phyloP scores from a whole-genome alignment of 2,797 vertebrate genomes.

The Hoplostethus atlanticus region DNA sequence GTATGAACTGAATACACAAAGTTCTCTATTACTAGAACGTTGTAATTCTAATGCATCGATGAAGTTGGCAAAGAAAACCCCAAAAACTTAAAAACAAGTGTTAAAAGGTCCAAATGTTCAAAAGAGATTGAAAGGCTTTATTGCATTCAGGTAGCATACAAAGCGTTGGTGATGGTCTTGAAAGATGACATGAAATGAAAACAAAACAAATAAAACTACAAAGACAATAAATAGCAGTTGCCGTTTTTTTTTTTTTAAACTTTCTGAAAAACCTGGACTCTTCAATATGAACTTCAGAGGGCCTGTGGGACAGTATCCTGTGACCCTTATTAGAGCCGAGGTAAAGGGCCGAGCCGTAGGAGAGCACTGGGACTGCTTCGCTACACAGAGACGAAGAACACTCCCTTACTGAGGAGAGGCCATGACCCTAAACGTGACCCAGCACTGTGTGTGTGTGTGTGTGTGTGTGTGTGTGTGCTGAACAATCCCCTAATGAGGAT shows the following conservation, averaged over 20 bases:
- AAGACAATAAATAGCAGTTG: conserved; percentile 75
- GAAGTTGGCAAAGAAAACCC: background rate
- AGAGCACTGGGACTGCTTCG: conserved; percentile 1
- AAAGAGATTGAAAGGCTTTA: conserved; percentile 71
- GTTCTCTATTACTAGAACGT: background rate
- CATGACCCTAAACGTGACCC: conserved; percentile 41
- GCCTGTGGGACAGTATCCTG: conserved; percentile 28
- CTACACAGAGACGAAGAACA: conserved; percentile 12
- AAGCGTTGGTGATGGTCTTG: conserved; percentile 61
- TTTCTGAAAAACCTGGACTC: conserved; percentile 40
- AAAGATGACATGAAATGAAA: conserved; percentile 73
- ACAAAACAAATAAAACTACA: conserved; percentile 44
- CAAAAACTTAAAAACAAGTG: background rate
- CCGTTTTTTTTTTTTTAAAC: conserved; percentile 29
- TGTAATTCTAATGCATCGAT: background rate
- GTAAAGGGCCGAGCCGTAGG: conserved; percentile 2
- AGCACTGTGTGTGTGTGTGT: conserved; percentile 23
- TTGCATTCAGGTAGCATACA: conserved; percentile 76
- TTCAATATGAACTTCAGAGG: conserved; percentile 37
- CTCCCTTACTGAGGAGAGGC: conserved; percentile 6
- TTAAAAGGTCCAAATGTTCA: conserved; percentile 18
- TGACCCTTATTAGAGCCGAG: conserved; percentile 4
- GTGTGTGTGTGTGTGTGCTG: conserved; percentile 9
- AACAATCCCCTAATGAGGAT: conserved; percentile 30
- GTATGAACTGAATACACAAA: too few relatives aligned